phyloP scores from a whole-genome alignment of 1,140 invertebrate species.

The Laupala kohalensis region DNA sequence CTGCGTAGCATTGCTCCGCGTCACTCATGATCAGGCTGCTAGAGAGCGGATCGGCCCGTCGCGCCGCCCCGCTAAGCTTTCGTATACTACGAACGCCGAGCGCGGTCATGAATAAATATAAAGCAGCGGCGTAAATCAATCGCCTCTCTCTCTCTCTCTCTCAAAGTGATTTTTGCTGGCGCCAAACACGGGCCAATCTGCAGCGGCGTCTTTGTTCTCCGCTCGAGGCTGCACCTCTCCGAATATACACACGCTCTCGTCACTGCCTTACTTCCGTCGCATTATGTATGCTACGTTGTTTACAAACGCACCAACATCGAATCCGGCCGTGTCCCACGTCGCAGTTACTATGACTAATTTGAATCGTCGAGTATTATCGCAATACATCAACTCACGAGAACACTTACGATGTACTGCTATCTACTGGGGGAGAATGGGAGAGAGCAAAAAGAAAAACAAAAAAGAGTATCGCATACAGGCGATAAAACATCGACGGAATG shows the following conservation, averaged over 20 bases:
- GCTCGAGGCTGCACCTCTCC: background rate
- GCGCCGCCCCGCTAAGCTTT: no score
- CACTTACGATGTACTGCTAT: background rate
- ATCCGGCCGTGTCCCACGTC: background rate
- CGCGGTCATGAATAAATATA: background rate
- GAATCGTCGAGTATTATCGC: background rate
- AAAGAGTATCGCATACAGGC: background rate
- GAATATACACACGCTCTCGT: no score
- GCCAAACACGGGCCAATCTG: background rate
- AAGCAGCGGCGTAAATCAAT: background rate
- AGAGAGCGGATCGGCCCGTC: no score
- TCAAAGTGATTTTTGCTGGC: background rate
- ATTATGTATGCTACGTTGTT: background rate
- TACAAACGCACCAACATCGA: background rate
- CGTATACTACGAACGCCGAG: no score
- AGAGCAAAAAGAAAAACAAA: background rate
- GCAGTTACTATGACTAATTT: background rate
- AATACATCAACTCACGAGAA: background rate
- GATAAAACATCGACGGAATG: background rate
- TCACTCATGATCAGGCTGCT: no score
- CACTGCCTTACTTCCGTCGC: background rate
- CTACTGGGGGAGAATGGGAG: no score
- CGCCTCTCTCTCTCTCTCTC: no score
- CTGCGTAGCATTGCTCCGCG: no score
- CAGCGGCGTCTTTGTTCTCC: background rate